Evolutionary conservation across 2,113 vertebrate species (phyloP), one percentile per base, ranked within the genome.

Genomic region (Myrmecobius fasciatus): DNA sequence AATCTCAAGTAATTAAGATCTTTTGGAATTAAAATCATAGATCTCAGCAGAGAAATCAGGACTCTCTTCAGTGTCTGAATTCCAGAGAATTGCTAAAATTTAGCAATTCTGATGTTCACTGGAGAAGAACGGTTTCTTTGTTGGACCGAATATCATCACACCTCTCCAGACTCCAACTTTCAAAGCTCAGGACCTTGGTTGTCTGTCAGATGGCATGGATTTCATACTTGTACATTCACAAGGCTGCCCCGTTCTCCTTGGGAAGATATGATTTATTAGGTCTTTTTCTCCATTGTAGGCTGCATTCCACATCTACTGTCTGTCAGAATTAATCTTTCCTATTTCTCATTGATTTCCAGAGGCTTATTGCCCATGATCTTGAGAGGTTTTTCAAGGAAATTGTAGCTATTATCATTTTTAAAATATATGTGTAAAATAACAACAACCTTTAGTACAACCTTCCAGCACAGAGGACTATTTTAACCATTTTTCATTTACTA

Each of bases 251-350:
- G 8, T 26, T 83, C 67, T 83, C 17, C n/a, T 43, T 83, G n/a
- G 67, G 67, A 83, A 96, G 89, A 54, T 93, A 89, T 93, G 96
- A 97, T 97, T 95, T 95, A 95, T 97, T 95, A 93, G 83, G 92
- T 94, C 31, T 95, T 97, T 83, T 94, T 53, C 94, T 92, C 91
- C 92, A 94, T 95, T 31, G 94, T 5, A 96, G 2, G 75, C 36
- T 54, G 95, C 95, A 54, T 95, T 89, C 48, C 94, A 75, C 22
- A 93, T 49, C 25, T 47, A 46, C 92, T 96, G 94, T 93, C 96
- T 97, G 53, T 60, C 93, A 89, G 49, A 31, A 95, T 97, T 97
- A 93, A 94, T 97, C 94, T 93, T 96, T 90, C 43, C 60, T 83
- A 24, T 22, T 83, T 83, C 67, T 83, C n/a, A 83, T 24, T 83